Evolutionary conservation across 37 sponge, comb jelly and placozoan genomes (phyloP), one percentile per base, ranked within the genome.

Genomic region (Hormiphora californensis): DNA sequence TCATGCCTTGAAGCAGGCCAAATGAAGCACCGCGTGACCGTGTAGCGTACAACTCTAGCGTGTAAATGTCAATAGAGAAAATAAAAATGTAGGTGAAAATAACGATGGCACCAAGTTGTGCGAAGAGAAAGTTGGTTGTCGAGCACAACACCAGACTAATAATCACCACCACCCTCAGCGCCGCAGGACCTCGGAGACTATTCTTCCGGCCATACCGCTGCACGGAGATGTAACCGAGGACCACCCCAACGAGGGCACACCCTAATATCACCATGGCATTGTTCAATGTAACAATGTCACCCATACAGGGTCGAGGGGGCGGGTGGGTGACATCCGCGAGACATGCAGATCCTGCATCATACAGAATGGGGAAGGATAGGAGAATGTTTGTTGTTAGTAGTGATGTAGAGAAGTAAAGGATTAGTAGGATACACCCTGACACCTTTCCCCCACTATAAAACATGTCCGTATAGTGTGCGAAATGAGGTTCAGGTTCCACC

Each of bases 371-470:
- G 25, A 73, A 73, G 4, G 81, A 25, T 43, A 73, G 81, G 44
- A 43, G 43, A 4, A 73, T 7, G 11, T 43, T 43, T 21, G 81
- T 40, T 0, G 81, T 40, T 22, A 40, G 40, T 0, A 73, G 22
- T 8, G 46, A 43, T 0, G 46, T 46, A 46, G 43, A 22, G 11
- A 73, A 33, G 38, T 27, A 73, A 0, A 73, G 81, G 22, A 73
- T 43, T 11, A 73, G 9, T n/a, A 73, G 81, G 1, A 73, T 43
- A 41, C 4, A 32, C 4, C 36, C 81, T 28, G 38, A n/a, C 25
- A 73, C 81, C 23, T 73, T 73, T 43, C 81, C 81, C 23, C 81
- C 81, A 43, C 43, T 73, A 33, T 73, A 73, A 40, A 73, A 73
- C 81, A 73, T 73, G 27, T 73, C 81, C 27, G 81, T 25, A 46